Conservation (phyloP, 2,113 vertebrate species). For the Mugil cephalus region DNA sequence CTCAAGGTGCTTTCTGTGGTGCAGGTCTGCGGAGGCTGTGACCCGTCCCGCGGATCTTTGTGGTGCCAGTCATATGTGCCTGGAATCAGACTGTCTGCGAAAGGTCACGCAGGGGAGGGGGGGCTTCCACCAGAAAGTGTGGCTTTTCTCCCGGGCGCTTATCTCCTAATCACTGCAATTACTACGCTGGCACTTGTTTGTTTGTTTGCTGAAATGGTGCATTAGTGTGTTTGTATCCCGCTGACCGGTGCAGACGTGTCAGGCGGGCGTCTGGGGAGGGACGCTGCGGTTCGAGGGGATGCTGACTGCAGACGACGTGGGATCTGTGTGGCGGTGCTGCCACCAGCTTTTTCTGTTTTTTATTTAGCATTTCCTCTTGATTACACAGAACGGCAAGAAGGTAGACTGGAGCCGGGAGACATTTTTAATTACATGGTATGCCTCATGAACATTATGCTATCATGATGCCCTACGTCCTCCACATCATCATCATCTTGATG, state of each 20-base stretch:
- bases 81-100: slow-evolving; percentile 51
- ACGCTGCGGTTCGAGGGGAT: slow-evolving; percentile 58
- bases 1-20: slow-evolving; percentile 37
- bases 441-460: neutral
- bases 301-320: slow-evolving; percentile 64
- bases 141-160: slow-evolving; percentile 55
- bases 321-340: slow-evolving; percentile 30
- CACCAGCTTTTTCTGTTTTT: neutral
- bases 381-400: neutral
- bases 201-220: slow-evolving; percentile 74
- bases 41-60: slow-evolving; percentile 44
- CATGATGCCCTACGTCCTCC: slow-evolving; percentile 9
- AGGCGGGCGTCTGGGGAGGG: slow-evolving; percentile 57
- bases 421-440: neutral
- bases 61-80: slow-evolving; percentile 47
- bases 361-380: neutral
- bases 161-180: slow-evolving; percentile 83
- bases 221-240: slow-evolving; percentile 75
- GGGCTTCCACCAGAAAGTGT: slow-evolving; percentile 36
- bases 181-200: slow-evolving; percentile 70
- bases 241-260: slow-evolving; percentile 71
- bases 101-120: slow-evolving; percentile 64
- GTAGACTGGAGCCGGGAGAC: neutral
- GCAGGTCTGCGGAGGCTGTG: slow-evolving; percentile 17
- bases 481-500: slow-evolving; percentile 30